Conservation (phyloP, 2,888 invertebrate genomes). For the Drosophila emarginata region DNA sequence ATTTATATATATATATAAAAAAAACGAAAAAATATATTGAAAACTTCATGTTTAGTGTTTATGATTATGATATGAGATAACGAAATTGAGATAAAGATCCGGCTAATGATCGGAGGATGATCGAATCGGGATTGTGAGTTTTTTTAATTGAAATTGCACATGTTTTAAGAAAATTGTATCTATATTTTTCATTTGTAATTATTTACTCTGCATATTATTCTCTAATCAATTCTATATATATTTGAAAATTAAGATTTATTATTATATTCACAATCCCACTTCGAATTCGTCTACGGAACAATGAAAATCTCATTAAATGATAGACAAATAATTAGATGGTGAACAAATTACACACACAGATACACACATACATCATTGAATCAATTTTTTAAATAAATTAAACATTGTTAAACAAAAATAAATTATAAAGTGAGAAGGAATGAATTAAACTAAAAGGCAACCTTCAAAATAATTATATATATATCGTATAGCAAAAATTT, state of each 20-base stretch:
- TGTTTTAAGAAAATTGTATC: background rate
- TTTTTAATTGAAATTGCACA: background rate
- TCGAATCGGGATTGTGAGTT: slow-evolving; percentile 4
- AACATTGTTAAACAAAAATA: slow-evolving; percentile 59
- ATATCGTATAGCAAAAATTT: slow-evolving; percentile 63
- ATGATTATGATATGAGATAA: slow-evolving; percentile 61
- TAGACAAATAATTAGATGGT: slow-evolving; percentile 73
- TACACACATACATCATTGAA: slow-evolving; percentile 18
- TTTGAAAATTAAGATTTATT: background rate
- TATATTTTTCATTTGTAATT: slow-evolving; percentile 8
- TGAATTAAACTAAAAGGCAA: slow-evolving; percentile 36
- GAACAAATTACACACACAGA: slow-evolving; percentile 31
- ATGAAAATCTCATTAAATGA: slow-evolving; percentile 73
- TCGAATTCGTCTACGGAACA: background rate
- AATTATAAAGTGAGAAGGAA: slow-evolving; percentile 10
- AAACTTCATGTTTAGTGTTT: slow-evolving; percentile 69
- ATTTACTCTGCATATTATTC: background rate
- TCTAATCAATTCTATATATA: background rate
- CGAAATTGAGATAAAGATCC: slow-evolving; percentile 5
- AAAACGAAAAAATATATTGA: slow-evolving; percentile 43
- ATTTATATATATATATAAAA: slow-evolving; percentile 61
- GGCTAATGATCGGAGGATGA: slow-evolving; percentile 7
- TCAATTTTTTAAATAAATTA: slow-evolving; percentile 38
- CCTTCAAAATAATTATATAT: slow-evolving; percentile 53
- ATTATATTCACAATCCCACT: slow-evolving; percentile 2